A percentile compares a stretch with the other conserved stretches of the same genome.
These are phyloP conservation scores for Meteorus cinctellus DNA, from an alignment of 2,888 invertebrate species.

Conservation along the genomic window DNA sequence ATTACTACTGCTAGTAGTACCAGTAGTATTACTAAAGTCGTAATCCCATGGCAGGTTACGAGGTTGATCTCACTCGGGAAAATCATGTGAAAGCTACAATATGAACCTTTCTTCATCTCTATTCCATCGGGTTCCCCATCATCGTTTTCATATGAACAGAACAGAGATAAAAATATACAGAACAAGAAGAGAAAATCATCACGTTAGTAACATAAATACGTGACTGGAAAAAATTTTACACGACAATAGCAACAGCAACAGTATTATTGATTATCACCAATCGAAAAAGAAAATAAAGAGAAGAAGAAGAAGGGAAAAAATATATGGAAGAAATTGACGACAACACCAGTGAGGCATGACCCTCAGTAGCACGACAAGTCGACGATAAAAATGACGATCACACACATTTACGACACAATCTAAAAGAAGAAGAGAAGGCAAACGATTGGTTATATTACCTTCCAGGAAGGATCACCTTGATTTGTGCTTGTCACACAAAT, in stretches of 20 bases:
- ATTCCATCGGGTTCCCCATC: slow-evolving; percentile 17
- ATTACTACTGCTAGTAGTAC: not conserved
- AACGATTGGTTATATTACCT: slow-evolving; percentile 6
- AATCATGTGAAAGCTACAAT: not conserved
- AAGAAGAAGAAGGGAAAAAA: not conserved
- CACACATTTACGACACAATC: slow-evolving; percentile 9
- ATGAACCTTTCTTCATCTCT: slow-evolving; percentile 10
- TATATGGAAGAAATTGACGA: not conserved
- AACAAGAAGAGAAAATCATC: slow-evolving; percentile 3
- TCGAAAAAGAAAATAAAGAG: slow-evolving; percentile 4
- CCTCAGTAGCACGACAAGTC: not conserved
- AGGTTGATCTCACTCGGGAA: slow-evolving; percentile 2
- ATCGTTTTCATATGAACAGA: not conserved
- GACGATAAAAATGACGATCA: slow-evolving; percentile 47
- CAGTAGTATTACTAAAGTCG: slow-evolving; percentile 4
- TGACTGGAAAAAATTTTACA: slow-evolving; percentile 47
- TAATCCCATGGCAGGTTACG: not conserved
- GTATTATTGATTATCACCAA: slow-evolving; percentile 49
- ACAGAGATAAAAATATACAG: not conserved
- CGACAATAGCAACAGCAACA: slow-evolving; percentile 6
- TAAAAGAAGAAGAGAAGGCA: not conserved
- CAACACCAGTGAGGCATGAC: slow-evolving; percentile 2
- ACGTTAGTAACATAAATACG: slow-evolving; percentile 36
- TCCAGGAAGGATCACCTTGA: slow-evolving; percentile 12
- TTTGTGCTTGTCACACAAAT: slow-evolving; percentile 10